Conservation (phyloP, 2,113 vertebrate species). For the Bubalus kerabau region DNA sequence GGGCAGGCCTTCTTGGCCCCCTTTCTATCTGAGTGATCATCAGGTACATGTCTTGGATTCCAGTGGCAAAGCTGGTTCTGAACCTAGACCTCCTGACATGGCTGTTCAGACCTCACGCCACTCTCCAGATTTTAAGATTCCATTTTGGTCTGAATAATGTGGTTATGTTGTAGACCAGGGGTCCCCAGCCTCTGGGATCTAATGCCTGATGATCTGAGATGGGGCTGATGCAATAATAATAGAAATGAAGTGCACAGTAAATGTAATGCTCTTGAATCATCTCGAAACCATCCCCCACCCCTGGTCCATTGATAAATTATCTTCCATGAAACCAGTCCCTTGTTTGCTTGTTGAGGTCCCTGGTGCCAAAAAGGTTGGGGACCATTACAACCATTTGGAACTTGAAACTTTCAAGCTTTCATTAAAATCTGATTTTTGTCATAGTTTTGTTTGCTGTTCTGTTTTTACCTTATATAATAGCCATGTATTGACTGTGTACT, state of each 20-base stretch:
- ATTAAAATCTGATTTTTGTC: background rate
- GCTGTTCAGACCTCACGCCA: background rate
- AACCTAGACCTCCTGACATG: background rate
- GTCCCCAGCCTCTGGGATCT: background rate
- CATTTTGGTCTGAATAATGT: background rate
- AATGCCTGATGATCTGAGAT: background rate
- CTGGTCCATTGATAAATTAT: background rate
- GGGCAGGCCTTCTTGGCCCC: background rate
- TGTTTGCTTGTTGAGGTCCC: background rate
- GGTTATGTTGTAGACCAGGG: background rate
- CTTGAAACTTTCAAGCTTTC: background rate
- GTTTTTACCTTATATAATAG: slow-evolving; percentile 6
- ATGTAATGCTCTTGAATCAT: background rate
- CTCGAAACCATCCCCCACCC: background rate
- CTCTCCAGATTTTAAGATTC: background rate
- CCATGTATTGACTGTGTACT: background rate
- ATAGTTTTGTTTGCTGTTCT: slow-evolving; percentile 14
- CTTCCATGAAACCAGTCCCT: background rate
- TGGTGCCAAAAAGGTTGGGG: background rate
- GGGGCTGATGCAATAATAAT: background rate
- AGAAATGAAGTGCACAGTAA: background rate
- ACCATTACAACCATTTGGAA: background rate
- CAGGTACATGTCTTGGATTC: background rate
- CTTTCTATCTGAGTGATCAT: background rate
- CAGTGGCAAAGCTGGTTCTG: background rate